Base-by-base conservation (phyloP, 2,888 invertebrate genomes). In the Capitulum mitella region DNA sequence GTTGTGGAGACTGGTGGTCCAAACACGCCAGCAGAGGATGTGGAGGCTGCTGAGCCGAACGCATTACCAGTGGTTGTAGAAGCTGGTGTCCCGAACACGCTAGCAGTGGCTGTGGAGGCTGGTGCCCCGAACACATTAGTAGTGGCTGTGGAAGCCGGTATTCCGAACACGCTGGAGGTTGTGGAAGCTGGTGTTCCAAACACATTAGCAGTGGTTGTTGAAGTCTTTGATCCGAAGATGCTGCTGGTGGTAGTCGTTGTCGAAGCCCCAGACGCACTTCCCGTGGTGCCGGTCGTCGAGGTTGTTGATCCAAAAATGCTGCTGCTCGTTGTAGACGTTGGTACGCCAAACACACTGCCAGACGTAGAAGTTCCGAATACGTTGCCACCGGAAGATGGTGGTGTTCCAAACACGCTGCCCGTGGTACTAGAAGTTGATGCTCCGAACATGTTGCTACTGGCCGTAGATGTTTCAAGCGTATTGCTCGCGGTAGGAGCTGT, bases 321-420 rank as follows among this genome's bases (percentile, higher is more conserved):
- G n/a, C n/a, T n/a, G n/a, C n/a, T n/a, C n/a, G n/a, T n/a, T n/a
- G n/a, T n/a, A n/a, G n/a, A n/a, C n/a, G n/a, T n/a, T n/a, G n/a
- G n/a, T n/a, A n/a, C n/a, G n/a, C n/a, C n/a, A 58, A 29, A 29
- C 37, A 78, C 79, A 77, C 80, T 79, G 19, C 70, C 22, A 34
- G 79, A 61, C 14, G 61, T 61, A 34, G 70, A 64, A 29, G 75
- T 46, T 8, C 78, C 79, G 75, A 80, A 79, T 46, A 79, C 70
- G 74, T 77, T 77, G 54, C 77, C 58, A 77, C 77, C 54, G 58
- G 78, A 29, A 19, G 77, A 51, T 3, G 37, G 29, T 12, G 51
- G 34, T 22, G 77, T 37, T 51, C 26, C n/a, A 29, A 22, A 77
- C 14, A 76, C n/a, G 40, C 48, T 76, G 48, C 78, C 78, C 64